Base-by-base conservation (phyloP, 2,888 invertebrate species). In the Trichopoda pennipes region DNA sequence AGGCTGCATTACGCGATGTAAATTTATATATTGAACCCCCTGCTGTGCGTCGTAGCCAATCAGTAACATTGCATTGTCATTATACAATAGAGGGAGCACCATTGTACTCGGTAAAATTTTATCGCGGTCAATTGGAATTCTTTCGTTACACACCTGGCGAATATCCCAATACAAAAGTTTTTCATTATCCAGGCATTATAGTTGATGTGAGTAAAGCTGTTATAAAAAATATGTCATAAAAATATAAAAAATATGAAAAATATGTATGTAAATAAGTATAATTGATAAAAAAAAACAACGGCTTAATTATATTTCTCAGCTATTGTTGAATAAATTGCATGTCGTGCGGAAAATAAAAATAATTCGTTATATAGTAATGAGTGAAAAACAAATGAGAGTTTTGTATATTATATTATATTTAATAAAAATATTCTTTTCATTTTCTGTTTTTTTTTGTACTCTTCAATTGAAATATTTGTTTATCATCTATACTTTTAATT, bases 41-140 rank as follows among this genome's bases (percentile, higher is more conserved):
- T 42, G 93, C 93, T 16, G 94, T 94, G 17, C 93, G 93, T 85
- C 90, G 93, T 32, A 94, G 93, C 0, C 93, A 93, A 21, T 93
- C 93, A 84, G 93, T 93, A 19, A 92, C 91, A 0, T 89, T 94
- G 32, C 93, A 93, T 42, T 94, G 94, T 86, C 90, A 93, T 44
- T 94, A 94, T 89, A 93, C 94, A 88, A 91, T 94, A 85, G 93
- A 94, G 7, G 94, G 93, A n/a, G 94, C 94, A 14, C 94, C 94
- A 0, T 91, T 94, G 14, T 94, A 94, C 90, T 93, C 94, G 58
- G 94, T 94, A 81, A 94, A 94, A 89, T 94, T 94, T 93, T 94
- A 94, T 90, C 92, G 94, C 85, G 94, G 94, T 58, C 92, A 93
- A 85, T 93, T 94, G 88, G 94, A 94, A 91, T 94, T 94, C 91